These are phyloP conservation scores for Paracentrotus lividus DNA, from an alignment of 53 echinoderm and acorn worm species.

Conservation along the genomic window DNA sequence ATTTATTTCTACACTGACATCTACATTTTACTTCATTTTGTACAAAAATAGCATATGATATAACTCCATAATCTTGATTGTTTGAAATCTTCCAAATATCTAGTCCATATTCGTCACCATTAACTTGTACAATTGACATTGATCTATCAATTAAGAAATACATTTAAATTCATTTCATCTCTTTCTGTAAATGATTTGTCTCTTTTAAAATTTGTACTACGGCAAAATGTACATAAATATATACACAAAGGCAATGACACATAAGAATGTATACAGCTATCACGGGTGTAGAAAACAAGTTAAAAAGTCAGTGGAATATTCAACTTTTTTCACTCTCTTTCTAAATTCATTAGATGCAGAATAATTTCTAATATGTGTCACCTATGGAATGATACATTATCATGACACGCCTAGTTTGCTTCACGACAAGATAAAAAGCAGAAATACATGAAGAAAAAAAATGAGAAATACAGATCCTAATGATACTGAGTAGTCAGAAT, in stretches of 20 bases:
- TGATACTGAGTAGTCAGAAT: background rate
- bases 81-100: background rate
- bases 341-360: constrained; percentile 28
- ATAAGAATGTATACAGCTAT: constrained; percentile 65
- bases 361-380: background rate
- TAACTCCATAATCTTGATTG: constrained; percentile 5
- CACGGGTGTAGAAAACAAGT: constrained; percentile 1
- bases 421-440: background rate
- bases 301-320: constrained; percentile 28
- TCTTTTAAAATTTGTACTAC: constrained; percentile 55
- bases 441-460: constrained; percentile 1
- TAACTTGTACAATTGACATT: background rate
- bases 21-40: constrained; percentile 51
- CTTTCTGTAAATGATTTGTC: constrained; percentile 57
- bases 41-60: constrained; percentile 59
- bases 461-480: background rate
- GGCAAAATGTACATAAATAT: constrained; percentile 71
- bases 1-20: background rate
- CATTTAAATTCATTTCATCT: constrained; percentile 21
- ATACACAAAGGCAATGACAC: constrained; percentile 69
- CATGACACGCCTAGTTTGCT: constrained; percentile 6
- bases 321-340: constrained; percentile 5
- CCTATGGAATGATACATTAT: constrained; percentile 22
- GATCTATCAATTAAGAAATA: background rate
- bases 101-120: background rate